phyloP scores from a whole-genome alignment of 2,888 invertebrate species.

The Escarpia spicata region DNA sequence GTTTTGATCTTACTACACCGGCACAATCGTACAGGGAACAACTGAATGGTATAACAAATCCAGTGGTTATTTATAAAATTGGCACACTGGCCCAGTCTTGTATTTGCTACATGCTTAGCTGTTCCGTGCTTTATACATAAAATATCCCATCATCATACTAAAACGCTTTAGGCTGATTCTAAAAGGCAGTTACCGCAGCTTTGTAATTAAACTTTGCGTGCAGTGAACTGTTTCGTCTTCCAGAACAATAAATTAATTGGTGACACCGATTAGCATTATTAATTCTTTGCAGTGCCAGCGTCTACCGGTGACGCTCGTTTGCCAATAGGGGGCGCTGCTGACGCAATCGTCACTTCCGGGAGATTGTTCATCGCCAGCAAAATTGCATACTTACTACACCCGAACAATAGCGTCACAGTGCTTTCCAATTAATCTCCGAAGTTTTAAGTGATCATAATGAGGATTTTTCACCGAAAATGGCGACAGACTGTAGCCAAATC shows the following conservation, averaged over 20 bases:
- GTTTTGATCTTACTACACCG: too few relatives aligned
- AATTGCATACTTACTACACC: not conserved
- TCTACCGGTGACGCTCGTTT: not conserved
- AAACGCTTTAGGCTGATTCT: not conserved
- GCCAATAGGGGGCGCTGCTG: not conserved
- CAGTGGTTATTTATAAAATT: not conserved
- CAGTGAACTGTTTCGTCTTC: not conserved
- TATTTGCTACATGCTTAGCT: not conserved
- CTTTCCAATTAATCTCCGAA: not conserved
- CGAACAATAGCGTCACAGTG: not conserved
- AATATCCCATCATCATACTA: not conserved
- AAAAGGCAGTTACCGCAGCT: not conserved
- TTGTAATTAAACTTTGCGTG: not conserved
- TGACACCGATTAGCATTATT: not conserved
- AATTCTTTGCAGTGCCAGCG: not conserved
- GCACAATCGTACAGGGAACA: not conserved
- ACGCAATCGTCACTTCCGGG: not conserved
- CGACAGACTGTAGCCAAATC: not conserved
- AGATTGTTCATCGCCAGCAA: not conserved
- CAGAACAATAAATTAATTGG: not conserved
- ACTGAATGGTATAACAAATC: not conserved
- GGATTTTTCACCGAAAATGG: not conserved
- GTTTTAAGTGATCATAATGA: not conserved
- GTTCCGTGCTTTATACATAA: not conserved
- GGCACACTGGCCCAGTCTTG: not conserved